Conservation (phyloP, 2,113 vertebrate genomes). For the Boleophthalmus pectinirostris region DNA sequence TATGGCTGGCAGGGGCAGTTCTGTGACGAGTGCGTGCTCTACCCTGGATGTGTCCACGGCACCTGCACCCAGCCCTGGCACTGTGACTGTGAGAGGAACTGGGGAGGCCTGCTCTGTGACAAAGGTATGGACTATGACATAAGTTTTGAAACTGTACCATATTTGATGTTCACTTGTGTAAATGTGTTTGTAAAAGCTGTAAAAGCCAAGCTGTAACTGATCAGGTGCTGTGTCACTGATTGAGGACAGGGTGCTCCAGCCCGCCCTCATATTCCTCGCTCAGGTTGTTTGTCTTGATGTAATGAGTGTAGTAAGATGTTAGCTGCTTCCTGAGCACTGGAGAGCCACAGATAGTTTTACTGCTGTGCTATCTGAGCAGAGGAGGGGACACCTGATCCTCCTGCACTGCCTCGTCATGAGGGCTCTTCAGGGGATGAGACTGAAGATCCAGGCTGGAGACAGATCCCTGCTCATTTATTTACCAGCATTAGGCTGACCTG, state of each 20-base stretch:
- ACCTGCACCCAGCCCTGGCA: slow-evolving; percentile 90
- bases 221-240: slow-evolving; percentile 4
- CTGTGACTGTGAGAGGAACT: slow-evolving; percentile 95
- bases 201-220: not conserved
- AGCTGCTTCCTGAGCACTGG: slow-evolving; percentile 18
- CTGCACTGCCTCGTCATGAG: slow-evolving; percentile 56
- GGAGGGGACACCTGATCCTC: slow-evolving; percentile 66
- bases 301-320: slow-evolving; percentile 4
- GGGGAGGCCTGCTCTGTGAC: slow-evolving; percentile 94
- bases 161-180: not conserved
- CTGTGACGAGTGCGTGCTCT: slow-evolving; percentile 90
- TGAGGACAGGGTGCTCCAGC: not conserved
- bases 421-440: slow-evolving; percentile 73
- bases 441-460: slow-evolving; percentile 60
- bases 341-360: slow-evolving; percentile 67
- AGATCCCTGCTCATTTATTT: slow-evolving; percentile 77
- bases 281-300: not conserved
- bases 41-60: slow-evolving; percentile 93
- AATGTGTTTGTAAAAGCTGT: not conserved
- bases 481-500: slow-evolving; percentile 57
- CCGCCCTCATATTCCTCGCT: slow-evolving; percentile 7
- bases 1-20: slow-evolving; percentile 94
- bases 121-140: slow-evolving; percentile 81
- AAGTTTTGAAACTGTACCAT: not conserved
- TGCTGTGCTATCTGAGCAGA: slow-evolving; percentile 68